Evolutionary conservation across 2,113 vertebrate species (phyloP).

Genomic region (Neoarius graeffei): DNA sequence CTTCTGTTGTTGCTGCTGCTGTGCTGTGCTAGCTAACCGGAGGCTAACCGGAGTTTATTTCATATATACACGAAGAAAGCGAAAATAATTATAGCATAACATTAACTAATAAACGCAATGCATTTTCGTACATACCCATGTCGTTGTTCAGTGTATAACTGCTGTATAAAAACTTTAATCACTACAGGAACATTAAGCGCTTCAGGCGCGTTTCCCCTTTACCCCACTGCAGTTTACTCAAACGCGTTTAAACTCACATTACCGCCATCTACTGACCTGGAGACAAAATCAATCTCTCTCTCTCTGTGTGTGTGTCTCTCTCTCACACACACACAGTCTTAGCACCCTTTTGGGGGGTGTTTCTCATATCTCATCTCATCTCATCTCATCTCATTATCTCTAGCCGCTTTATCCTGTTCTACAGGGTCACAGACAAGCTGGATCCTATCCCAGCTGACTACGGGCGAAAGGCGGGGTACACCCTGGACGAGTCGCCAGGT

Average conservation of each 20-base stretch:
- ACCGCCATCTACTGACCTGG: constrained; percentile 10
- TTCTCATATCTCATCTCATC: too few relatives aligned
- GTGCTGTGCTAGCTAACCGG: background rate
- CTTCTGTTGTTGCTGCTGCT: background rate
- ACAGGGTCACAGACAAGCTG: too few relatives aligned
- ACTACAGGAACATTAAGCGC: background rate
- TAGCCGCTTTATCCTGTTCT: too few relatives aligned
- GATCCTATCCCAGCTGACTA: too few relatives aligned
- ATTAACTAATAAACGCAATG: background rate
- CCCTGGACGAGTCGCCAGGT: too few relatives aligned
- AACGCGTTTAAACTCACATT: background rate
- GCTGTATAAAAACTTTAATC: constrained; percentile 12
- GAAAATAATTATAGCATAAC: too few relatives aligned
- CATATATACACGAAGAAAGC: background rate
- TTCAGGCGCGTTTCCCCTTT: background rate
- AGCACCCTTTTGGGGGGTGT: too few relatives aligned
- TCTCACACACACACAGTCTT: too few relatives aligned
- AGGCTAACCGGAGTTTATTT: background rate
- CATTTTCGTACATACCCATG: constrained; percentile 21
- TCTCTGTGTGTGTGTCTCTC: background rate
- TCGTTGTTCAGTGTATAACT: background rate
- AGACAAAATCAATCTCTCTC: background rate
- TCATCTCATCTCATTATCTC: too few relatives aligned
- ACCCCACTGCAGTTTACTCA: background rate
- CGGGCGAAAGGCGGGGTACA: too few relatives aligned